These are phyloP conservation scores for Rosalia funebris DNA, from an alignment of 2,888 invertebrate species.

Conservation along the genomic window DNA sequence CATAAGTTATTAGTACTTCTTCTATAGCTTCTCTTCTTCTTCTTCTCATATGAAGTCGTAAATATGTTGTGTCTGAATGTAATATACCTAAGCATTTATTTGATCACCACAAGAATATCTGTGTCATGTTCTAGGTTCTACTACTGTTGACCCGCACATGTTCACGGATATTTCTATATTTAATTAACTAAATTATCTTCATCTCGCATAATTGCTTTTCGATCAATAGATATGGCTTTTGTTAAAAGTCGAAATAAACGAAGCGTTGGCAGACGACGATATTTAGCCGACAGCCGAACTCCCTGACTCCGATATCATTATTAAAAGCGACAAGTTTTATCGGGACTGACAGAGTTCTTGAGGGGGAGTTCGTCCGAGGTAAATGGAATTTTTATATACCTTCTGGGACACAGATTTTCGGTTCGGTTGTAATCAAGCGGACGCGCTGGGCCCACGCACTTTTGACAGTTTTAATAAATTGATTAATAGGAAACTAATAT, in stretches of 20 bases:
- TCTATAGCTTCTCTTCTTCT: too few species aligned
- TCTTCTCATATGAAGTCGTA: too few species aligned
- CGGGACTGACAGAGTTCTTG: conserved; percentile 10
- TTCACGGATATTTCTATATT: conserved; percentile 16
- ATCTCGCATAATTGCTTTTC: conserved; percentile 7
- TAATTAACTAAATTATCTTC: conserved; percentile 16
- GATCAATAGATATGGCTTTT: conserved; percentile 20
- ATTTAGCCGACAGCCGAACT: neutral
- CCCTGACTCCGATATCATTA: neutral
- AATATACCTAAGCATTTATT: too few species aligned
- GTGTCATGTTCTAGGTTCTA: too few species aligned
- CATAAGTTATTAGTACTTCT: too few species aligned
- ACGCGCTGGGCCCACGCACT: conserved; percentile 1
- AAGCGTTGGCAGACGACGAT: conserved; percentile 2
- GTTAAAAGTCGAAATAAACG: conserved; percentile 4
- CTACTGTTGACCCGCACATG: neutral
- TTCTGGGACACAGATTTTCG: neutral
- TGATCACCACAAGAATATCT: too few species aligned
- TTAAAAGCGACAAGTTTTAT: conserved; percentile 20
- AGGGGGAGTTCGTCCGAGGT: neutral
- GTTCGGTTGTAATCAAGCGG: conserved; percentile 5
- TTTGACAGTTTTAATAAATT: conserved; percentile 5
- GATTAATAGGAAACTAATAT: neutral
- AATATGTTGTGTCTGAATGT: too few species aligned
- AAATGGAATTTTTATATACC: conserved; percentile 17